Evolutionary conservation across 2,797 vertebrate species (phyloP), one percentile per base, ranked within the genome.

Genomic region (Hyperoplus immaculatus): DNA sequence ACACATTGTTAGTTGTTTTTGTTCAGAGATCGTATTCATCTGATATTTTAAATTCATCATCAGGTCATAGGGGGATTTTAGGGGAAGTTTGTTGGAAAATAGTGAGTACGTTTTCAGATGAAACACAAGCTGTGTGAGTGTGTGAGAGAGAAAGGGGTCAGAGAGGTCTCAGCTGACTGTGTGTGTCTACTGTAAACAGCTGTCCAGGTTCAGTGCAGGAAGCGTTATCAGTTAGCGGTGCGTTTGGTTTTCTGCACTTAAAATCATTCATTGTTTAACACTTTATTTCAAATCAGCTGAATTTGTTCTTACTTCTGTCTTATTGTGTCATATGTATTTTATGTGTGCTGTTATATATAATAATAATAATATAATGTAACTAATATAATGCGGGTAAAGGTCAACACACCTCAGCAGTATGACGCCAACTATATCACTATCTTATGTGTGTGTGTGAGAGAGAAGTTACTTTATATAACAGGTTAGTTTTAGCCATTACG

Each of bases 151-250:
- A 4, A 3, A 63, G 38, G 15, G 15, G 47, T 53, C 38, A 59
- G 39, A 21, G 5, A 42, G 6, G 3, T 54, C 18, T 75, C 66
- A 57, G 77, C 47, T 67, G 46, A 62, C 42, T 0, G 11, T 54
- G 50, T 82, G 79, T 86, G 68, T 74, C 39, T 60, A 77, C 68
- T 39, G 29, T 16, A 68, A 39, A 77, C 77, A 74, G 51, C 13
- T 54, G 67, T 55, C 21, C 47, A 14, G 46, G 71, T 2, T 15
- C 60, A 39, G 55, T 11, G 0, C 75, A 62, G 16, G 59, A 62
- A 18, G 59, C 53, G 29, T 56, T 57, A 80, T 77, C 66, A 18
- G 41, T 36, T 43, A 61, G 43, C 43, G 38, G 53, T 77, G 64
- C 65, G 53, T 57, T 65, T 69, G 7, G 8, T 8, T 54, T 15